Percentiles rank a stretch among this genome's conserved stretches.
phyloP scores from a whole-genome alignment of 2,888 invertebrate species.

The Andrena camellia region DNA sequence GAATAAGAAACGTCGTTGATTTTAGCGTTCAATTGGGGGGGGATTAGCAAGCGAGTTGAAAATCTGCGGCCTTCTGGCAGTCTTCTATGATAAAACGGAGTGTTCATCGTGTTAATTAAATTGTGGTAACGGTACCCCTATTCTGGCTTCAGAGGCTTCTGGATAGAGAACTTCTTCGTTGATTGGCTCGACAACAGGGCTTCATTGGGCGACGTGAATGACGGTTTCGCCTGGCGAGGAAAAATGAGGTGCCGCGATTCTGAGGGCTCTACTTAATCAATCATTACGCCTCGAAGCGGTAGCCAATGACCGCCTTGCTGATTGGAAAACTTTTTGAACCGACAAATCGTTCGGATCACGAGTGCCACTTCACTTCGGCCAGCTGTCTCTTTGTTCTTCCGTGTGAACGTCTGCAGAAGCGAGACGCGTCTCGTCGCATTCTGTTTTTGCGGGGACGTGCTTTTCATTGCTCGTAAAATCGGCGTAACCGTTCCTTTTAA shows the following conservation, averaged over 20 bases:
- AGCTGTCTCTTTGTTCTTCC: constrained; percentile 60
- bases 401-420: constrained; percentile 39
- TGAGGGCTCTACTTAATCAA: constrained; percentile 53
- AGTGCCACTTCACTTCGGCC: constrained; percentile 64
- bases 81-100: not conserved
- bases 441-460: constrained; percentile 32
- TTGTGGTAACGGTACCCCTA: constrained; percentile 8
- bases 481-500: constrained; percentile 34
- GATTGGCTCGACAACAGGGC: constrained; percentile 31
- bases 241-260: constrained; percentile 58
- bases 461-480: constrained; percentile 29
- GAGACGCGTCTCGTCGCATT: constrained; percentile 33
- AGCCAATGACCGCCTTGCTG: constrained; percentile 50
- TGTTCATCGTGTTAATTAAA: constrained; percentile 2
- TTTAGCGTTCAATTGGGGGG: too few relatives aligned
- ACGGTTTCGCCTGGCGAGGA: constrained; percentile 37
- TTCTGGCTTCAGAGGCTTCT: not conserved
- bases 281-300: constrained; percentile 45
- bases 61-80: not conserved
- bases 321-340: constrained; percentile 54
- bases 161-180: constrained; percentile 14
- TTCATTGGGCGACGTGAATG: constrained; percentile 42
- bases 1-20: too few relatives aligned
- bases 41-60: not conserved
- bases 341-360: constrained; percentile 50